These are phyloP conservation scores for Neodiprion pinetum DNA, from an alignment of 1,140 invertebrate genomes.

Conservation along the genomic window DNA sequence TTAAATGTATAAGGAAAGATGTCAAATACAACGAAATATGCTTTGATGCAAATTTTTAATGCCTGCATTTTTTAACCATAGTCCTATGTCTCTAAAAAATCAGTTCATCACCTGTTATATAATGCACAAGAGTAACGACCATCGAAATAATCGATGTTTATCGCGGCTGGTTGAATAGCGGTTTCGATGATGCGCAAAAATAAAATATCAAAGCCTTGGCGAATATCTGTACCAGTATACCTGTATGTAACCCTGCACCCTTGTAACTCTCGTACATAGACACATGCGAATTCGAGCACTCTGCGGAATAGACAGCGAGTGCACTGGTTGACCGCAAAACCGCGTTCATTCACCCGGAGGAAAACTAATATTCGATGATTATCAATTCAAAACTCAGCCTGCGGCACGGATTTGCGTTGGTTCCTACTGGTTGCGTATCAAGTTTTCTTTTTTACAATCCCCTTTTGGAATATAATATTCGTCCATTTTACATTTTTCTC, in stretches of 20 bases:
- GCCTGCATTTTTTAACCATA: no score
- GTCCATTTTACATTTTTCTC: not conserved
- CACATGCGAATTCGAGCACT: not conserved
- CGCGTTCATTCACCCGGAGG: not conserved
- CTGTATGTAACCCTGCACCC: no score
- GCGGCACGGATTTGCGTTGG: not conserved
- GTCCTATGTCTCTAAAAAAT: no score
- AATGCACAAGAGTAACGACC: no score
- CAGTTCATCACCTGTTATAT: no score
- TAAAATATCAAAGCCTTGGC: constrained; percentile 36
- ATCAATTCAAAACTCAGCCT: not conserved
- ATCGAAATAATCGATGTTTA: no score
- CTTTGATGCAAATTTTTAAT: no score
- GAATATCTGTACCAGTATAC: not conserved
- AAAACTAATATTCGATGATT: not conserved
- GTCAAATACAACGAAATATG: no score
- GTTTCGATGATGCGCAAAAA: constrained; percentile 36
- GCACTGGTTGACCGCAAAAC: not conserved
- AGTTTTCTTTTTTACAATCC: not conserved
- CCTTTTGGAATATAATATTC: no score
- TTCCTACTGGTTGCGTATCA: not conserved
- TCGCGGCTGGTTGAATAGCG: no score
- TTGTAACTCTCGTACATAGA: no score
- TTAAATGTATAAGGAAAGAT: no score
- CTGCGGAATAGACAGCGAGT: not conserved